Evolutionary conservation across 2,113 vertebrate genomes (phyloP).

Genomic region (Brienomyrus longianalis): DNA sequence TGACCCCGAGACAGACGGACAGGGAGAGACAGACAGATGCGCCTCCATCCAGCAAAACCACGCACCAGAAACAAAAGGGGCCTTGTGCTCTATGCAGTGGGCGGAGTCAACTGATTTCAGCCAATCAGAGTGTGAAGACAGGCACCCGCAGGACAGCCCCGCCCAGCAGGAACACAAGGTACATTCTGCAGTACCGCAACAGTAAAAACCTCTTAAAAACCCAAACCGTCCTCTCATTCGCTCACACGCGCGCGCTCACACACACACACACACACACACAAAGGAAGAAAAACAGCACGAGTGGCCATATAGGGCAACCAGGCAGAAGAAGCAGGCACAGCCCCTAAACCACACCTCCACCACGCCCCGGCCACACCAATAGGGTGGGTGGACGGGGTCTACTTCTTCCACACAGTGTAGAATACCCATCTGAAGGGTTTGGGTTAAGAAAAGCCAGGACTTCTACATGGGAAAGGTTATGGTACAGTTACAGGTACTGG

Average conservation of each 20-base stretch:
- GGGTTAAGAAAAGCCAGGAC: neutral
- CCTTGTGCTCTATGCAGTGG: neutral
- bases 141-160: neutral
- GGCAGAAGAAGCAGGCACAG: neutral
- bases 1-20: neutral
- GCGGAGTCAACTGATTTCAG: neutral
- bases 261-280: neutral
- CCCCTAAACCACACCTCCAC: neutral
- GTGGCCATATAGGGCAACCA: neutral
- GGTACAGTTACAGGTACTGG: neutral
- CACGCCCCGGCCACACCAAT: neutral
- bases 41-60: neutral
- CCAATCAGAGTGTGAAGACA: neutral
- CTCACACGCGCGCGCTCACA: neutral
- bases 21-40: neutral
- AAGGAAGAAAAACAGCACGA: neutral
- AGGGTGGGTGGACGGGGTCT: neutral
- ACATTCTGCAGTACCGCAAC: neutral
- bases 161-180: neutral
- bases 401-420: conserved; percentile 16
- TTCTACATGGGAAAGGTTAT: neutral
- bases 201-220: neutral
- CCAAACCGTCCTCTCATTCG: neutral
- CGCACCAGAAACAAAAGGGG: neutral
- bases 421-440: conserved; percentile 9